A percentile compares a stretch with the other conserved stretches of the same genome.
Evolutionary conservation across 2,888 invertebrate genomes (phyloP).

Genomic region (Tetropium fuscum): DNA sequence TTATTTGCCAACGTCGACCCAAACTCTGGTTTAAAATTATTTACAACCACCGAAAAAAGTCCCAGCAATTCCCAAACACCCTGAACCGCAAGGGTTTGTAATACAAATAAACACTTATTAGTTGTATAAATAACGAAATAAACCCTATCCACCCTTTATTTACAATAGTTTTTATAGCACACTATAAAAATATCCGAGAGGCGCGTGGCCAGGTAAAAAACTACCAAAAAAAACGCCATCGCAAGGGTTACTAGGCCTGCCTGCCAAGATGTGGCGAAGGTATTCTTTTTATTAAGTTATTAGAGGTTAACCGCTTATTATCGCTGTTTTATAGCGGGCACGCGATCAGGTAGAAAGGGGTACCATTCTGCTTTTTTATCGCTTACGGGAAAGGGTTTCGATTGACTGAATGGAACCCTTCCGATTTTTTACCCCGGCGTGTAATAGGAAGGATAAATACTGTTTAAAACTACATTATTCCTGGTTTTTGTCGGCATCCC

Average conservation of each 20-base stretch:
- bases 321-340: slow-evolving; percentile 62
- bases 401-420: slow-evolving; percentile 35
- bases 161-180: slow-evolving; percentile 56
- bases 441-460: slow-evolving; percentile 25
- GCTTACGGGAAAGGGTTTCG: slow-evolving; percentile 32
- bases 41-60: slow-evolving; percentile 11
- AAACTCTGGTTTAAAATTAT: background rate
- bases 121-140: slow-evolving; percentile 36
- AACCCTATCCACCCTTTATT: slow-evolving; percentile 56
- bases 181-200: slow-evolving; percentile 47
- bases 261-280: slow-evolving; percentile 46
- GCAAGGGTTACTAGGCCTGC: slow-evolving; percentile 55
- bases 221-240: slow-evolving; percentile 46
- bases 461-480: no score
- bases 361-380: slow-evolving; percentile 40
- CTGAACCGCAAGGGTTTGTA: slow-evolving; percentile 16
- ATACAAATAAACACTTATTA: slow-evolving; percentile 35
- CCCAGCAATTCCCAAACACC: background rate
- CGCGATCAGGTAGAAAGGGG: slow-evolving; percentile 65
- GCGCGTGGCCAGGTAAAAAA: slow-evolving; percentile 59
- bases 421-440: slow-evolving; percentile 28
- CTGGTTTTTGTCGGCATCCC: no score
- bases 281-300: slow-evolving; percentile 63
- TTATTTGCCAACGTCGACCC: background rate
- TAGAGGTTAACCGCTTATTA: slow-evolving; percentile 65